Conservation (phyloP, 2,888 invertebrate genomes). For the Adineta ricciae region DNA sequence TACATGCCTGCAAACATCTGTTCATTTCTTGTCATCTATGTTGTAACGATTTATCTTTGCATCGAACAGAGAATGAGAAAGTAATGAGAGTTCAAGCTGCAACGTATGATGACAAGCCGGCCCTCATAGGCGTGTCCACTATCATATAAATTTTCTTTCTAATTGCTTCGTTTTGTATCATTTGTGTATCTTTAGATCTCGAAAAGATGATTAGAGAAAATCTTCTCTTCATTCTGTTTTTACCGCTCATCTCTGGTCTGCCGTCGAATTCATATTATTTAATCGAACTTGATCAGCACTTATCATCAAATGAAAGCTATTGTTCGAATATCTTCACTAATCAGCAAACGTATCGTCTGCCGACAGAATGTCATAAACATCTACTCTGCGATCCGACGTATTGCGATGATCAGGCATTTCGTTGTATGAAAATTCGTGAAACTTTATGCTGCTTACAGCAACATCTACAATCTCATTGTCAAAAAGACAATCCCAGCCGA, state of each 20-base stretch:
- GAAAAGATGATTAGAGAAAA: neutral
- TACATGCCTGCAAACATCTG: neutral
- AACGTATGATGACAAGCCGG: neutral
- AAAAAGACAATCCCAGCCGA: neutral
- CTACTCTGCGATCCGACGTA: neutral
- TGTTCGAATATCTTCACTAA: neutral
- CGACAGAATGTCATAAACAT: neutral
- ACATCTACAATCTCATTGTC: neutral
- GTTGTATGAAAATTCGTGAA: neutral
- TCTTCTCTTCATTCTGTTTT: neutral
- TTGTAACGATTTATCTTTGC: neutral
- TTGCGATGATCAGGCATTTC: neutral
- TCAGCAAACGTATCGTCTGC: neutral
- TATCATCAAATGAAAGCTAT: neutral
- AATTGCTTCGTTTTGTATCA: neutral
- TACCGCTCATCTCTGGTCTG: neutral
- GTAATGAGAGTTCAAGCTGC: neutral
- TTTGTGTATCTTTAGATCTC: neutral
- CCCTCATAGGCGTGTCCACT: neutral
- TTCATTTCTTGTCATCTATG: neutral
- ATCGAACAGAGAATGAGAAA: neutral
- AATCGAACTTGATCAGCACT: neutral
- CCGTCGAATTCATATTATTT: neutral
- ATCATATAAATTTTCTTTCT: neutral
- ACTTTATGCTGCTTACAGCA: conserved; percentile 4